Evolutionary conservation across 2,888 invertebrate species (phyloP).

Genomic region (Adineta ricciae): DNA sequence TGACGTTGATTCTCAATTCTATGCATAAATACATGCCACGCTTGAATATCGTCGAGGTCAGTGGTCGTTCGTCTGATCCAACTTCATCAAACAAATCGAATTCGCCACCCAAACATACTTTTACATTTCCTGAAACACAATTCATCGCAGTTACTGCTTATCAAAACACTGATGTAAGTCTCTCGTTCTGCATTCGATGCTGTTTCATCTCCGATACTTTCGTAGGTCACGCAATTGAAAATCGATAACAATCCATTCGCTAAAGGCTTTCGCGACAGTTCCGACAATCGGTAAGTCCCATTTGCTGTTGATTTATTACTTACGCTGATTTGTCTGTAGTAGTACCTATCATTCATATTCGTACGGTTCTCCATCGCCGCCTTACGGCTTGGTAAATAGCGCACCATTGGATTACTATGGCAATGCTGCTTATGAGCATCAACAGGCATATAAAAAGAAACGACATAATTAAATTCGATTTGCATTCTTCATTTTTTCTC

Average conservation of each 20-base stretch:
- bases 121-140: conserved; percentile 47
- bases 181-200: background rate
- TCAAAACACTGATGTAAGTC: conserved; percentile 48
- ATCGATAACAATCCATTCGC: conserved; percentile 52
- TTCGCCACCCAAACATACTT: conserved; percentile 43
- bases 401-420: background rate
- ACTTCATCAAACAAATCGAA: conserved; percentile 39
- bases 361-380: background rate
- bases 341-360: conserved; percentile 1
- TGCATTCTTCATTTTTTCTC: background rate
- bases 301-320: background rate
- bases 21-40: conserved; percentile 49
- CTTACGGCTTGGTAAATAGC: background rate
- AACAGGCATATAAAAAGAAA: background rate
- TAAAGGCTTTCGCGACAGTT: conserved; percentile 50
- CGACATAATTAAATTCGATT: background rate
- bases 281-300: conserved; percentile 10
- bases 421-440: background rate
- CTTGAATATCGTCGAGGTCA: conserved; percentile 44
- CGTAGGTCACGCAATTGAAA: conserved; percentile 51
- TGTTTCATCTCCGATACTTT: too few relatives aligned
- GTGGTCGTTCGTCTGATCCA: conserved; percentile 24
- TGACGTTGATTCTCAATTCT: conserved; percentile 48
- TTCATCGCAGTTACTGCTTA: conserved; percentile 49
- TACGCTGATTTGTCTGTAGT: background rate